phyloP scores from a whole-genome alignment of 2,113 vertebrate genomes.

The Epinephelus lanceolatus region DNA sequence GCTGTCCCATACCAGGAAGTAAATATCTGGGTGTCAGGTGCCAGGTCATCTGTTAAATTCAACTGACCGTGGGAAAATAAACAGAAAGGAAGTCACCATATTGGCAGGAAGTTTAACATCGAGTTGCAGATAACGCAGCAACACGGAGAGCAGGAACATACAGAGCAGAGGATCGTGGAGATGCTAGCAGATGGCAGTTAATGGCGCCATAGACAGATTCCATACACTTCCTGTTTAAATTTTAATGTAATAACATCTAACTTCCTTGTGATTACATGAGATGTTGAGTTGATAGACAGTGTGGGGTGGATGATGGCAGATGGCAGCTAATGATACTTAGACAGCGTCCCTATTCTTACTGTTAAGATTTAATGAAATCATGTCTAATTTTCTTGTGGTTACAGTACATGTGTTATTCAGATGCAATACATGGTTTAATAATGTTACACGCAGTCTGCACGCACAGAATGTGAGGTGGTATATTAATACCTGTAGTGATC shows the following conservation, averaged over 20 bases:
- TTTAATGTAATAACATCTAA: slow-evolving; percentile 69
- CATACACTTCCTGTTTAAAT: slow-evolving; percentile 70
- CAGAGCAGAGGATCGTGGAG: slow-evolving; percentile 18
- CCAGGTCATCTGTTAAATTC: slow-evolving; percentile 56
- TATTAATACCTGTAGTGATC: not conserved
- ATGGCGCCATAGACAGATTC: slow-evolving; percentile 53
- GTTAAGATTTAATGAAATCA: slow-evolving; percentile 43
- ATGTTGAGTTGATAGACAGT: slow-evolving; percentile 62
- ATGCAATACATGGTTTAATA: not conserved
- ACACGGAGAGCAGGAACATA: slow-evolving; percentile 16
- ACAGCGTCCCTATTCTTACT: slow-evolving; percentile 45
- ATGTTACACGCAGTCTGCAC: not conserved
- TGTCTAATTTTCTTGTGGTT: slow-evolving; percentile 10
- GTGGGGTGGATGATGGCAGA: slow-evolving; percentile 52
- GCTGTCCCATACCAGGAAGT: slow-evolving; percentile 59
- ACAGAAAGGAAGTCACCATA: slow-evolving; percentile 45
- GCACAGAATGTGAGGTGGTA: not conserved
- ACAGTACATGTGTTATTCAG: not conserved
- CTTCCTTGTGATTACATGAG: slow-evolving; percentile 74
- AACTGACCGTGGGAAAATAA: slow-evolving; percentile 51
- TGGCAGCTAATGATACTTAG: slow-evolving; percentile 70
- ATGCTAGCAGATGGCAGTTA: slow-evolving; percentile 74
- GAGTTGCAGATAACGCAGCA: slow-evolving; percentile 36
- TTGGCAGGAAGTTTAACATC: slow-evolving; percentile 50
- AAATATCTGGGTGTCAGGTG: slow-evolving; percentile 56